Conservation (phyloP, 2,113 vertebrate species). For the Xiphophorus couchianus region DNA sequence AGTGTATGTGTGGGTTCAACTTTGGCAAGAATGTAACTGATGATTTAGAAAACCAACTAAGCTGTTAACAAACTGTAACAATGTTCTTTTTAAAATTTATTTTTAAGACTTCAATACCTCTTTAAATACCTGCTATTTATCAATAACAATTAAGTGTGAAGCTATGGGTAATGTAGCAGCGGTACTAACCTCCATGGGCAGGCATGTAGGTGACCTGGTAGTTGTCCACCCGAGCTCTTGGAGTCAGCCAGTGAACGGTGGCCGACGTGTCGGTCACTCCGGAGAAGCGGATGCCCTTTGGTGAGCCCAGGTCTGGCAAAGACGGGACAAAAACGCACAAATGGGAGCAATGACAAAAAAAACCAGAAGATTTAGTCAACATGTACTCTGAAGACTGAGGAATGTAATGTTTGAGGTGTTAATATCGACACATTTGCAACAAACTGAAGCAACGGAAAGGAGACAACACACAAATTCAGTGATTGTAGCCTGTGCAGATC, state of each 20-base stretch:
- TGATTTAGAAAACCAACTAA: background rate
- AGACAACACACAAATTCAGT: constrained; percentile 29
- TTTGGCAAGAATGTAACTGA: background rate
- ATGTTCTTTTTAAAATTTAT: background rate
- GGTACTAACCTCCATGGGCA: constrained; percentile 85
- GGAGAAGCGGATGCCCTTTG: constrained; percentile 89
- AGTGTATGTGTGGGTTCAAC: background rate
- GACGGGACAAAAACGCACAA: constrained; percentile 31
- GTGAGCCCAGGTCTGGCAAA: constrained; percentile 85
- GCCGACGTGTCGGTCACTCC: constrained; percentile 91
- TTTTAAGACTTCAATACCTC: background rate
- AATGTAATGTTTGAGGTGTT: background rate
- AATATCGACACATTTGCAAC: constrained; percentile 11
- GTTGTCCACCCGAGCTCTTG: constrained; percentile 83
- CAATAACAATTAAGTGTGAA: background rate
- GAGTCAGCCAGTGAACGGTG: constrained; percentile 87
- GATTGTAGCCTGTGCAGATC: constrained; percentile 20
- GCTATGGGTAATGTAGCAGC: background rate
- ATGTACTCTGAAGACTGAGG: background rate
- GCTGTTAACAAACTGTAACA: background rate
- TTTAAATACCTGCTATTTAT: no score
- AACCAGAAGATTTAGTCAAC: constrained; percentile 18
- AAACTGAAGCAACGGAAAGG: constrained; percentile 27
- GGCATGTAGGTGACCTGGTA: constrained; percentile 88
- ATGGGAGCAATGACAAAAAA: constrained; percentile 20